A percentile compares a stretch with the other conserved stretches of the same genome.
These are phyloP conservation scores for Colistium nudipinnis DNA, from an alignment of 2,113 vertebrate species.

Conservation along the genomic window DNA sequence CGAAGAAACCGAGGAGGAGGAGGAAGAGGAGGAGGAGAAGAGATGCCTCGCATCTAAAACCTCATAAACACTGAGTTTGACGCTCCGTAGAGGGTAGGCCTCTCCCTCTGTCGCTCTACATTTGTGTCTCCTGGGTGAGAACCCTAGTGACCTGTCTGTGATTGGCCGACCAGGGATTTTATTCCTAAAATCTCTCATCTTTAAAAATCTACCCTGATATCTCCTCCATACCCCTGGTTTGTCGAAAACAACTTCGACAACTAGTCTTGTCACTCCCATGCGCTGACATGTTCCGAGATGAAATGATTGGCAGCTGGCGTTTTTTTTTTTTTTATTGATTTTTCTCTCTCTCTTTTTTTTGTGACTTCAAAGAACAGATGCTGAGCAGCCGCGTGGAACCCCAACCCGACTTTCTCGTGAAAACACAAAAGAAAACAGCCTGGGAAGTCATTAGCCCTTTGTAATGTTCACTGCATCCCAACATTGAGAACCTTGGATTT, in stretches of 20 bases:
- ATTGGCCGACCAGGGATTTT: no score
- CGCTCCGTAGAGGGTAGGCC: no score
- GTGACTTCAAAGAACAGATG: slow-evolving; percentile 1
- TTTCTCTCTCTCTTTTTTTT: not conserved
- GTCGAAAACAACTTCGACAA: no score
- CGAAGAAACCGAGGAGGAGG: slow-evolving; percentile 76
- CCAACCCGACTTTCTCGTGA: not conserved
- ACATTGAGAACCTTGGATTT: no score
- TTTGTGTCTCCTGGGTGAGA: slow-evolving; percentile 12
- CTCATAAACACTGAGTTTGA: slow-evolving; percentile 38
- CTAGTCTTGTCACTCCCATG: no score
- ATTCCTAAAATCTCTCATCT: not conserved
- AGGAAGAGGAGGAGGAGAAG: slow-evolving; percentile 72
- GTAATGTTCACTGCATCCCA: no score
- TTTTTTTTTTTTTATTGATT: no score
- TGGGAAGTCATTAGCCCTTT: not conserved
- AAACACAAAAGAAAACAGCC: not conserved
- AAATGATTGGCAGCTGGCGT: not conserved
- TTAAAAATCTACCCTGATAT: not conserved
- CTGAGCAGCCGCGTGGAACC: not conserved
- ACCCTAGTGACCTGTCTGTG: no score
- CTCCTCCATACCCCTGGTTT: no score
- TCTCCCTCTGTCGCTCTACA: not conserved
- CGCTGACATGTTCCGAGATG: no score
- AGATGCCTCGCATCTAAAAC: slow-evolving; percentile 36